Base-by-base conservation (phyloP, 2,797 vertebrate species). In the Eulemur mongoz region DNA sequence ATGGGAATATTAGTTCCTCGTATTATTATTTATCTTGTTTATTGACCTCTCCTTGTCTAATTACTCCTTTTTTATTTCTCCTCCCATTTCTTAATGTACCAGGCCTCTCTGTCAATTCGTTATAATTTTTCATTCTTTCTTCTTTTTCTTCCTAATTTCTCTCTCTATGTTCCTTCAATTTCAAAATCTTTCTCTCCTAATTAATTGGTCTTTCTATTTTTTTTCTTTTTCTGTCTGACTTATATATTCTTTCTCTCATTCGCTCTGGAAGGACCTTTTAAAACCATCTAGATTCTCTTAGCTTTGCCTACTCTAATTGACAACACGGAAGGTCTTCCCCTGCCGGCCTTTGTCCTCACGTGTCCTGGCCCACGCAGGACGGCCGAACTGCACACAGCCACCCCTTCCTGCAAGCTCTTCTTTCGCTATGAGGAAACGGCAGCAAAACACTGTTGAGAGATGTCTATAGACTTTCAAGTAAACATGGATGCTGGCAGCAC, bases 11-110 rank as follows among this genome's bases (percentile, higher is more conserved):
- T 65, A 17, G 80, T 93, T 89, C 76, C 35, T 82, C n/a, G 2
- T 57, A 43, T 82, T 80, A 65, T 4, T 25, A n/a, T 65, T 89
- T 94, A 81, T 70, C 86, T 81, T 50, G 27, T 57, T 96, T 88
- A 85, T 54, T 40, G 5, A 69, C 63, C 89, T 84, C 81, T 89
- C 57, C n/a, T 89, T 96, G 63, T 94, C 79, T 50, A 76, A 61
- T 93, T 88, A 25, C 35, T 69, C 65, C 27, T 63, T 80, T 69
- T 89, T 63, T 59, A 73, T 59, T 78, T 70, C 17, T 63, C n/a
- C 4, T 91, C 43, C 22, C 43, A 48, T 79, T 95, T 85, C 30
- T 27, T 75, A 50, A 30, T 27, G 40, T 59, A 45, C 12, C 25
- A 67, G 4, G 8, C 7, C 61, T 82, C 72, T 92, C 72, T 40